Evolutionary conservation across 2,797 vertebrate genomes (phyloP).

Genomic region (Danio jaintianensis): DNA sequence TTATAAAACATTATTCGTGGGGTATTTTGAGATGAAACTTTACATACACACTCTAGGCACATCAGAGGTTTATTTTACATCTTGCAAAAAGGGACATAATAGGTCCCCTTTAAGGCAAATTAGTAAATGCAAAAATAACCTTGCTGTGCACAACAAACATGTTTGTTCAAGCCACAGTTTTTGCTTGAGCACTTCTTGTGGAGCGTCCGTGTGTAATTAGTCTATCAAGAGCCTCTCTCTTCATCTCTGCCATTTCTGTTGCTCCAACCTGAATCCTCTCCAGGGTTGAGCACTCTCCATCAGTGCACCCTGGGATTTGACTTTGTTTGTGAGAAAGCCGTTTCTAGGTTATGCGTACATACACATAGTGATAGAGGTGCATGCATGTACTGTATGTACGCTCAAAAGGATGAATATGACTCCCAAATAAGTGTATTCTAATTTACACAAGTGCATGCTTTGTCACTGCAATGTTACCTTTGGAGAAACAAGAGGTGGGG

Average conservation of each 20-base stretch:
- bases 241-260: conserved; percentile 34
- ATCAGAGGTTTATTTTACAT: too few species aligned
- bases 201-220: conserved; percentile 28
- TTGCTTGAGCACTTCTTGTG: conserved; percentile 2
- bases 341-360: conserved; percentile 53
- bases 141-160: neutral
- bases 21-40: too few species aligned
- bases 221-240: conserved; percentile 19
- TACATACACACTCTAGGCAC: too few species aligned
- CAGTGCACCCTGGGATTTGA: conserved; percentile 56
- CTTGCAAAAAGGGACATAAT: too few species aligned
- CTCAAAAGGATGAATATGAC: neutral
- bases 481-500: conserved; percentile 63
- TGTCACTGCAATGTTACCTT: conserved; percentile 31
- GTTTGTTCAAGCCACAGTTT: conserved; percentile 25
- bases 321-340: conserved; percentile 60
- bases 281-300: conserved; percentile 47
- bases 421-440: conserved; percentile 2
- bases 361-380: conserved; percentile 33
- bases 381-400: neutral
- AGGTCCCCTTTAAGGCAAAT: too few species aligned
- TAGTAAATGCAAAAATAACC: neutral
- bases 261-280: conserved; percentile 42
- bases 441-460: conserved; percentile 18
- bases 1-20: too few species aligned